phyloP scores from a whole-genome alignment of 2,797 vertebrate species.

The Denticeps clupeoides region DNA sequence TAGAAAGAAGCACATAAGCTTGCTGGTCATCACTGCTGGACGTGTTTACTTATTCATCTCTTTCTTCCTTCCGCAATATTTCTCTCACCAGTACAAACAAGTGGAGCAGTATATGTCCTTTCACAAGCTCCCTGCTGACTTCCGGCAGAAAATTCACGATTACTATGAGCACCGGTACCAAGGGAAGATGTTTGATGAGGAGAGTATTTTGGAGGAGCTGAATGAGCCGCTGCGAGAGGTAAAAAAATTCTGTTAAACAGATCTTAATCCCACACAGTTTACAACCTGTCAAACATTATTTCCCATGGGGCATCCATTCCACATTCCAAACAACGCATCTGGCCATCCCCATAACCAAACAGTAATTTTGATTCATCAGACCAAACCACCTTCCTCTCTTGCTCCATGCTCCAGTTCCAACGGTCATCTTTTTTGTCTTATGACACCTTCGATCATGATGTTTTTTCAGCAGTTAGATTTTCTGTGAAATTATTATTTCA shows the following conservation, averaged over 20 bases:
- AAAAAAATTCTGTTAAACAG: not conserved
- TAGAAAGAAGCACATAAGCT: too few species aligned
- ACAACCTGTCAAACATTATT: too few species aligned
- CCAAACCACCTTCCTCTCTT: not conserved
- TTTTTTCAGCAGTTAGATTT: too few species aligned
- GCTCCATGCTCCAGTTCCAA: not conserved
- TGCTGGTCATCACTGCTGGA: not conserved
- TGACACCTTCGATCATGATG: too few species aligned
- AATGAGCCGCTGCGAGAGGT: slow-evolving; percentile 91
- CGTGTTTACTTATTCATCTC: slow-evolving; percentile 3
- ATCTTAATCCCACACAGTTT: too few species aligned
- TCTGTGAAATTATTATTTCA: too few species aligned
- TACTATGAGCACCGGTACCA: slow-evolving; percentile 97
- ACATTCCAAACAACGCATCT: too few species aligned
- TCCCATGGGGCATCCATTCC: too few species aligned
- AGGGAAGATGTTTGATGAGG: slow-evolving; percentile 98
- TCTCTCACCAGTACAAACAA: slow-evolving; percentile 79
- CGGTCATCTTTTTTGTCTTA: too few species aligned
- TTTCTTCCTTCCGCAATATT: slow-evolving; percentile 1
- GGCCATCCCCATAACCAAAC: too few species aligned
- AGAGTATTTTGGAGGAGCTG: slow-evolving; percentile 93
- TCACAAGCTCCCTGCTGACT: slow-evolving; percentile 91
- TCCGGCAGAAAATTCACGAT: slow-evolving; percentile 94
- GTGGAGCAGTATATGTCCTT: slow-evolving; percentile 99
- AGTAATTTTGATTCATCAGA: too few species aligned